Conservation (phyloP, 2,797 vertebrate species). For the Typhlichthys eigenmanni region DNA sequence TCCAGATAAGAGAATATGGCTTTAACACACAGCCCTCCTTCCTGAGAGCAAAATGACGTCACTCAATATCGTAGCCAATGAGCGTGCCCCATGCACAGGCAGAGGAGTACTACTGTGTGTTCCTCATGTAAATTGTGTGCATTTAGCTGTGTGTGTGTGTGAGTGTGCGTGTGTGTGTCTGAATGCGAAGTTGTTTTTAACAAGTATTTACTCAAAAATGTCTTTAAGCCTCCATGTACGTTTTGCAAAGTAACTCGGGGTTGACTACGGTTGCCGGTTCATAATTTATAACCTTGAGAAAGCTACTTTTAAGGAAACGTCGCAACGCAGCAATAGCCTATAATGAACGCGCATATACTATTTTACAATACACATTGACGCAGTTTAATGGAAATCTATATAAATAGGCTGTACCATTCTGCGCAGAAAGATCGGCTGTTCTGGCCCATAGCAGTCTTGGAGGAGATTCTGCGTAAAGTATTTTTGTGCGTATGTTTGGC, state of each 20-base stretch:
- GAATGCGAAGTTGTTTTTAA: conserved; percentile 55
- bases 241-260: not conserved
- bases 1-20: conserved; percentile 56
- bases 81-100: conserved; percentile 39
- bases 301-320: conserved; percentile 19
- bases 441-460: conserved; percentile 23
- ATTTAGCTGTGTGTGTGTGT: conserved; percentile 37
- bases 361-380: conserved; percentile 54
- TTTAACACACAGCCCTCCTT: conserved; percentile 65
- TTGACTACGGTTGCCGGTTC: not conserved
- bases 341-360: conserved; percentile 51
- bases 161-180: conserved; percentile 57
- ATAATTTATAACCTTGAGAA: conserved; percentile 10
- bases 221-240: not conserved
- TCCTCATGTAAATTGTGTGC: conserved; percentile 42
- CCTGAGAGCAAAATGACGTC: conserved; percentile 55
- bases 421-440: not conserved
- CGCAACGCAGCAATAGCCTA: conserved; percentile 18
- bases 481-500: conserved; percentile 16
- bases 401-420: conserved; percentile 3
- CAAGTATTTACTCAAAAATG: not conserved
- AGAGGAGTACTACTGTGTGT: conserved; percentile 48
- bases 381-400: conserved; percentile 40
- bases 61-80: conserved; percentile 63
- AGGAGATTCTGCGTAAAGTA: conserved; percentile 14